Evolutionary conservation across 1,140 invertebrate species (phyloP), one percentile per base, ranked within the genome.

Genomic region (Aradophagus sp.): DNA sequence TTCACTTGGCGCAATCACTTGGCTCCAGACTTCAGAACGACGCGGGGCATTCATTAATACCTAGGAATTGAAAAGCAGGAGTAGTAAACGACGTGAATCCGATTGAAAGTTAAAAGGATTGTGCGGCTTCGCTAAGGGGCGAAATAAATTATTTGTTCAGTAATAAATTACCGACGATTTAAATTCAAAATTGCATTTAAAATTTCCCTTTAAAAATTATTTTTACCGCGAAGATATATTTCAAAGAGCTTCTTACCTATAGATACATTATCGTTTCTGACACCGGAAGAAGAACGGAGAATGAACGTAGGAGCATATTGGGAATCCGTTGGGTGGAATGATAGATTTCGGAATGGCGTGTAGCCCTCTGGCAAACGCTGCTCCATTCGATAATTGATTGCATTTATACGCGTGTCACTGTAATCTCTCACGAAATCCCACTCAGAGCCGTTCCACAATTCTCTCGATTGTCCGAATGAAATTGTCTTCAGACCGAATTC

Each of bases 331-430:
- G 53, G 53, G 52, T 65, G 53, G 63, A 73, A 68, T 73, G 63
- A 73, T 66, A 68, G 70, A 68, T 68, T 63, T 68, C 59, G 52
- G 45, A 59, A 73, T 73, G 59, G 63, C 58, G 59, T 73, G 70
- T 73, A 68, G 70, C 70, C 70, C 70, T 73, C 63, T 55, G 59
- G 63, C 70, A 58, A 73, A 58, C 52, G 70, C 53, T 73, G 63
- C 52, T 73, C 70, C 41, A 59, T 73, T 73, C 63, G 58, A 68
- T 73, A 73, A 73, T 73, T 73, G 70, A 73, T 73, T 73, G 70
- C 70, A 68, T 73, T 73, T 68, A 73, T 68, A 73, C 58, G 70
- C 70, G 63, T 73, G 70, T 73, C 70, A 73, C 70, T 68, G 53
- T 68, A 73, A 68, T 73, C 63, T 73, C 70, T 68, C 63, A 65